Evolutionary conservation across 2,113 vertebrate genomes (phyloP).

Genomic region (Raja brachyura): DNA sequence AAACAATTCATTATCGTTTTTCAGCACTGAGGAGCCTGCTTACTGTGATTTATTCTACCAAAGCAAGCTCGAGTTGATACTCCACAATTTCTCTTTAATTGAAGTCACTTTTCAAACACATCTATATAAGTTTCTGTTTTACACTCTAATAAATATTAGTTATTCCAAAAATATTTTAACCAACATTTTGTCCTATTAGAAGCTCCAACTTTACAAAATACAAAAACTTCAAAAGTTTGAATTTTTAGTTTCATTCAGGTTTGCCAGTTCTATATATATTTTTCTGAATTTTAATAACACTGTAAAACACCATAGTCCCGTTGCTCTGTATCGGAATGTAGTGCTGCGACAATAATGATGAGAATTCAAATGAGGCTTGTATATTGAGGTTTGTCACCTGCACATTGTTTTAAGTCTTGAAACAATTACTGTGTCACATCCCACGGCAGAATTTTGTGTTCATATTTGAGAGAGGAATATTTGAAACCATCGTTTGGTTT

Average conservation of each 20-base stretch:
- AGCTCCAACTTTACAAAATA: background rate
- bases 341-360: background rate
- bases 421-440: background rate
- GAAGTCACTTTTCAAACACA: background rate
- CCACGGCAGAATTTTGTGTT: background rate
- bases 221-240: background rate
- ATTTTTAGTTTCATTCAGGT: background rate
- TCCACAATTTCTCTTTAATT: background rate
- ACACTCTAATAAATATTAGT: background rate
- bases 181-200: background rate
- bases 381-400: background rate
- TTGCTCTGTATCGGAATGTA: background rate
- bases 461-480: background rate
- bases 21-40: background rate
- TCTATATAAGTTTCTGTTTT: background rate
- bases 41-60: background rate
- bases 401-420: background rate
- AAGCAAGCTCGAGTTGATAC: background rate
- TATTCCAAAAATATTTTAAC: background rate
- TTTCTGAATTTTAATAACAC: background rate
- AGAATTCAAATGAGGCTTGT: background rate
- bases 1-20: background rate
- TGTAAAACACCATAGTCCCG: background rate
- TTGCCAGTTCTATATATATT: background rate
- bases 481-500: background rate